Conservation (phyloP, 2,113 vertebrate species). For the Grallaria varia region DNA sequence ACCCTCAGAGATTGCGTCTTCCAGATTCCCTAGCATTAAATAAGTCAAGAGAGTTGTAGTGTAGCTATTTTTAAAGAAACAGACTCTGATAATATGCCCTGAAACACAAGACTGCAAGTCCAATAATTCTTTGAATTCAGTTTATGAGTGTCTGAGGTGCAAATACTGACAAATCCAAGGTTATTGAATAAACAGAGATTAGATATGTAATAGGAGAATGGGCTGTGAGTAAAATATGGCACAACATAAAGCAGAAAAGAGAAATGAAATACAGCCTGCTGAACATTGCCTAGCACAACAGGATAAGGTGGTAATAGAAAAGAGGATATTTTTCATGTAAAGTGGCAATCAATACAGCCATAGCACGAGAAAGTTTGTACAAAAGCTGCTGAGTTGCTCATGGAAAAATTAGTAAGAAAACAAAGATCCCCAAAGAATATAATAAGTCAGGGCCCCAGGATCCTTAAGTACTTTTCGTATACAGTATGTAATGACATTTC, state of each 20-base stretch:
- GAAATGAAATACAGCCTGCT: not conserved
- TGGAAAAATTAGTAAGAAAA: constrained; percentile 47
- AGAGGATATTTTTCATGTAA: constrained; percentile 14
- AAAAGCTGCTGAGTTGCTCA: constrained; percentile 34
- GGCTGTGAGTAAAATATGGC: not conserved
- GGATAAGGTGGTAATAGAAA: not conserved
- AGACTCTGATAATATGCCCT: not conserved
- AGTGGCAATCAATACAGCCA: not conserved
- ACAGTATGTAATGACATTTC: not conserved
- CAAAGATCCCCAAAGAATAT: not conserved
- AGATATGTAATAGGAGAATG: not conserved
- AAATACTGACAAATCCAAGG: not conserved
- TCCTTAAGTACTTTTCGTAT: not conserved
- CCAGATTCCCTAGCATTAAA: not conserved
- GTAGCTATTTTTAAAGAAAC: not conserved
- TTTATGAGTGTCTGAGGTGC: not conserved
- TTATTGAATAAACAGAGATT: not conserved
- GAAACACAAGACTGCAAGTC: not conserved
- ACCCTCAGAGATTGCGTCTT: not conserved
- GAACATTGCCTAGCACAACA: not conserved
- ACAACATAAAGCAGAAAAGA: not conserved
- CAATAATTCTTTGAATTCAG: not conserved
- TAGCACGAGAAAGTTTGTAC: not conserved
- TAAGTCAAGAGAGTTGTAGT: not conserved
- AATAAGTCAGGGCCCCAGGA: constrained; percentile 3